phyloP scores from a whole-genome alignment of 2,113 vertebrate species.

The Spizaetus ornatus region DNA sequence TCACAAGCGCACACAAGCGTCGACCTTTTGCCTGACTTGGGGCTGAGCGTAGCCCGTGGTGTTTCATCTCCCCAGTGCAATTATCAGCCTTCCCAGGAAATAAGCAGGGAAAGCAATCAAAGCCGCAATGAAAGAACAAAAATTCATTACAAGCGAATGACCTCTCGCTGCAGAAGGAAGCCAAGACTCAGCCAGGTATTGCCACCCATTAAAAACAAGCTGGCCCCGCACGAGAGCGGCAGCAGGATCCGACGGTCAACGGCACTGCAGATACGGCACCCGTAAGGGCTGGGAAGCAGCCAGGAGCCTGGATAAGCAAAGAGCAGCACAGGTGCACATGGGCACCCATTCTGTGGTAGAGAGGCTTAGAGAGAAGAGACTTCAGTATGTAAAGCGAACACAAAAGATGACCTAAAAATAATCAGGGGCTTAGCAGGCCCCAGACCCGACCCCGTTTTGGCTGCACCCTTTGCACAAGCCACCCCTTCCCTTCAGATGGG shows the following conservation, averaged over 20 bases:
- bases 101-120: background rate
- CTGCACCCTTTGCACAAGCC: background rate
- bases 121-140: background rate
- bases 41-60: fast-evolving
- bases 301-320: background rate
- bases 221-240: fast-evolving
- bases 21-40: fast-evolving
- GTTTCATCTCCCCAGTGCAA: background rate
- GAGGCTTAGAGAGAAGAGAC: background rate
- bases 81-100: background rate
- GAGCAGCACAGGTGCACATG: fast-evolving
- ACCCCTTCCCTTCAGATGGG: fast-evolving
- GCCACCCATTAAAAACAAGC: no score
- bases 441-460: background rate
- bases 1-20: background rate
- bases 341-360: background rate
- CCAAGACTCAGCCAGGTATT: background rate
- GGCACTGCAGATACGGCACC: background rate
- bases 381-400: background rate
- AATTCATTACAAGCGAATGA: background rate
- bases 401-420: background rate
- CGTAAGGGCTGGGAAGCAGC: background rate
- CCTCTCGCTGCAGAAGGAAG: background rate
- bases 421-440: background rate
- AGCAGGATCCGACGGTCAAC: background rate